A percentile compares a stretch with the other conserved stretches of the same genome.
These are phyloP conservation scores for Epistrophe eligans DNA, from an alignment of 2,888 invertebrate genomes.

Conservation along the genomic window DNA sequence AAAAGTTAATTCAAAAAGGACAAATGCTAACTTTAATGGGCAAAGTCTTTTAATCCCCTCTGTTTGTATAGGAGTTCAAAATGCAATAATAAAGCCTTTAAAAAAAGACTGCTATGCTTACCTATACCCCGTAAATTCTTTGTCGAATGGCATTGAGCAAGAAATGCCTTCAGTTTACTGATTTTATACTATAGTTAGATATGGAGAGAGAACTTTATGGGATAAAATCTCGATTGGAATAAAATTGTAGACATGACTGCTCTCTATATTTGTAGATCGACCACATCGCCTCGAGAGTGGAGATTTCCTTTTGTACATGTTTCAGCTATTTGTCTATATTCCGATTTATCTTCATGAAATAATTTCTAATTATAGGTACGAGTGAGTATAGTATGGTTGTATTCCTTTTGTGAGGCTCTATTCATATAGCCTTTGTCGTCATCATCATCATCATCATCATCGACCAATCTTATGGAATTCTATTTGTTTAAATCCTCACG, in stretches of 20 bases:
- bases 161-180: too few relatives aligned
- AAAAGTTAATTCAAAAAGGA: constrained; percentile 26
- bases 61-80: not conserved
- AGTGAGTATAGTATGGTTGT: not conserved
- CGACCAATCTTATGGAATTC: not conserved
- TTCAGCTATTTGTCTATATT: constrained; percentile 43
- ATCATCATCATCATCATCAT: not conserved
- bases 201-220: not conserved
- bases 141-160: not conserved
- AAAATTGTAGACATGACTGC: constrained; percentile 1
- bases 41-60: constrained; percentile 30
- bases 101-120: not conserved
- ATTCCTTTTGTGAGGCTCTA: not conserved
- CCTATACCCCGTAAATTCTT: not conserved
- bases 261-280: not conserved
- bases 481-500: constrained; percentile 17
- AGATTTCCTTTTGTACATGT: not conserved
- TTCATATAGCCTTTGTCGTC: not conserved
- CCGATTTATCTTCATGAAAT: constrained; percentile 45
- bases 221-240: not conserved
- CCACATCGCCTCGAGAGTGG: not conserved
- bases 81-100: constrained; percentile 22
- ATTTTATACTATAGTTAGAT: too few relatives aligned
- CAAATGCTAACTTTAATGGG: constrained; percentile 20
- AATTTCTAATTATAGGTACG: constrained; percentile 39